Percentiles rank a stretch among this genome's conserved stretches.
phyloP scores from a whole-genome alignment of 2,888 invertebrate genomes.

The Eugnorisma glareosa region DNA sequence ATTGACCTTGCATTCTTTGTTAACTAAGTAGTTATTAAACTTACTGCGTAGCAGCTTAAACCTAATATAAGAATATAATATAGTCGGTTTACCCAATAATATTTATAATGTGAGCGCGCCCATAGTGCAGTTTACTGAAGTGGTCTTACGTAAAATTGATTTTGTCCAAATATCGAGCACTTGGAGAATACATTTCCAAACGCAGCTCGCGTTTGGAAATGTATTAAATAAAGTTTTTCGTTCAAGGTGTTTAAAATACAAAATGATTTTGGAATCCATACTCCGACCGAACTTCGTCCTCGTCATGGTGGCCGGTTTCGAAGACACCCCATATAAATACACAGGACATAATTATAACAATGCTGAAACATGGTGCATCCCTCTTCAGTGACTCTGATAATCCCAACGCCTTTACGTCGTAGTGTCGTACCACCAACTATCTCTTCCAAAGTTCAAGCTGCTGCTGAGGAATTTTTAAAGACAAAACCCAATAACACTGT shows the following conservation, averaged over 20 bases:
- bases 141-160: slow-evolving; percentile 37
- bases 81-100: neutral
- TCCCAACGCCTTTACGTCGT: neutral
- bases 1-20: slow-evolving; percentile 22
- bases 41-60: neutral
- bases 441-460: neutral
- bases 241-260: neutral
- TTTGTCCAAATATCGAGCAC: slow-evolving; percentile 30
- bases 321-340: too few relatives aligned
- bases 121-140: slow-evolving; percentile 26
- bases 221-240: neutral
- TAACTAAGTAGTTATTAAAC: slow-evolving; percentile 4
- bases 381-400: neutral
- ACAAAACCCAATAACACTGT: neutral
- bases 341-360: neutral
- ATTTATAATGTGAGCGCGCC: slow-evolving; percentile 17
- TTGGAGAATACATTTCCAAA: slow-evolving; percentile 21
- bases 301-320: neutral
- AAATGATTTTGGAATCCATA: neutral
- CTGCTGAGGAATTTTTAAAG: neutral
- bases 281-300: neutral
- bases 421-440: neutral
- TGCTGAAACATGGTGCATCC: neutral
- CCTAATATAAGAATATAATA: too few relatives aligned
- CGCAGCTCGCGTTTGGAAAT: neutral